These are phyloP conservation scores for Sinocyclocheilus grahami DNA, from an alignment of 2,113 vertebrate genomes.

Conservation along the genomic window DNA sequence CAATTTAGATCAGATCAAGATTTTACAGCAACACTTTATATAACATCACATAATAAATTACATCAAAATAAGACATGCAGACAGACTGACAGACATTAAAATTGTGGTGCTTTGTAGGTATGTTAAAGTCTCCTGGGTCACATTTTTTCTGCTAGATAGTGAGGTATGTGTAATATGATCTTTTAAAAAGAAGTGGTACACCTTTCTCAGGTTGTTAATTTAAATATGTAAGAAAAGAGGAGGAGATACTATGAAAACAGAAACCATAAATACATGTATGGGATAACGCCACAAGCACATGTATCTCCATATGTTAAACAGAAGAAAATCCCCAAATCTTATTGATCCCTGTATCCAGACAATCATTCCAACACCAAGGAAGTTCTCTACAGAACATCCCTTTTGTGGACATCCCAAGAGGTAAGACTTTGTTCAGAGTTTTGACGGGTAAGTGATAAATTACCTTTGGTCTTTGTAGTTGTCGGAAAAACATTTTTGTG, in stretches of 20 bases:
- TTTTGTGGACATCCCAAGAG: not conserved
- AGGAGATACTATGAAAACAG: not conserved
- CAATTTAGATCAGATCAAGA: not conserved
- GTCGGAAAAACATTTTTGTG: not conserved
- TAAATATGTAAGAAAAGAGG: constrained; percentile 26
- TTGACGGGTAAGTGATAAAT: not conserved
- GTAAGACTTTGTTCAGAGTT: not conserved
- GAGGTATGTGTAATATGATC: too few species aligned
- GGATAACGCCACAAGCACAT: not conserved
- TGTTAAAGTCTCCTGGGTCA: not conserved
- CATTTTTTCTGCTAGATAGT: not conserved
- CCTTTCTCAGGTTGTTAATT: not conserved
- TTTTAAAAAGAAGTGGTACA: not conserved
- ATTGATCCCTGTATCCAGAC: too few species aligned
- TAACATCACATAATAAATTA: not conserved
- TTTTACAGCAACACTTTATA: not conserved
- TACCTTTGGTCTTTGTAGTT: not conserved
- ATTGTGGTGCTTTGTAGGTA: not conserved
- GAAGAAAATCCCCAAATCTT: not conserved
- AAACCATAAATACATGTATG: not conserved
- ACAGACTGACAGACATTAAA: too few species aligned
- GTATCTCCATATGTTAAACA: not conserved
- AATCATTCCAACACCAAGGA: too few species aligned
- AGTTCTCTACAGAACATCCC: not conserved
- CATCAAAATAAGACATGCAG: too few species aligned